phyloP scores from a whole-genome alignment of 2,113 vertebrate species.

The Heterochromis multidens region DNA sequence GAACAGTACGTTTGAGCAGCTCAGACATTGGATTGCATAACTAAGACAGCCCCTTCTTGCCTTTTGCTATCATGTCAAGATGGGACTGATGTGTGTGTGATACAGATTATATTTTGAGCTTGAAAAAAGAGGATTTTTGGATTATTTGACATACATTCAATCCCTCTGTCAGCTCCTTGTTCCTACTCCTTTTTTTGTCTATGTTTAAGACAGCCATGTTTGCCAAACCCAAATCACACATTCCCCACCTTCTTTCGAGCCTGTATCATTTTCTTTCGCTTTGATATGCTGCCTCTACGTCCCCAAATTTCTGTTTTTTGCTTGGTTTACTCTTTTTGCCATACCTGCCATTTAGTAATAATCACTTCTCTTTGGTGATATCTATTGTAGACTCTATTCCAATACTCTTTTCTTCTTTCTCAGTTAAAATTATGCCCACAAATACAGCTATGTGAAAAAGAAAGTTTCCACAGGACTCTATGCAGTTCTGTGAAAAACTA shows the following conservation, averaged over 20 bases:
- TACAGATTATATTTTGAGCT: background rate
- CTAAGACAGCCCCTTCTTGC: slow-evolving; percentile 2
- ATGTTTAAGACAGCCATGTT: background rate
- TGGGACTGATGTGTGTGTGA: background rate
- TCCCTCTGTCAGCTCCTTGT: background rate
- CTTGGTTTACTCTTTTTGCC: too few relatives aligned
- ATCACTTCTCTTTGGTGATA: background rate
- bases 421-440: background rate
- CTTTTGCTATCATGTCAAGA: slow-evolving; percentile 3
- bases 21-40: slow-evolving; percentile 32
- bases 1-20: slow-evolving; percentile 32
- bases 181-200: background rate
- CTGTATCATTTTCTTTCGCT: background rate
- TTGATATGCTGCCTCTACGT: background rate
- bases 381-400: background rate
- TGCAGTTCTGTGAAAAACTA: too few relatives aligned
- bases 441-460: background rate
- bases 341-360: background rate
- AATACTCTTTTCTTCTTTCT: background rate
- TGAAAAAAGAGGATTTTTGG: background rate
- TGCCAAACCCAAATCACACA: background rate
- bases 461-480: background rate
- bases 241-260: background rate
- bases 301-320: background rate
- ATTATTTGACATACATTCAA: background rate